Base-by-base conservation (phyloP, 1,140 invertebrate genomes). In the Drosophila sp. region DNA sequence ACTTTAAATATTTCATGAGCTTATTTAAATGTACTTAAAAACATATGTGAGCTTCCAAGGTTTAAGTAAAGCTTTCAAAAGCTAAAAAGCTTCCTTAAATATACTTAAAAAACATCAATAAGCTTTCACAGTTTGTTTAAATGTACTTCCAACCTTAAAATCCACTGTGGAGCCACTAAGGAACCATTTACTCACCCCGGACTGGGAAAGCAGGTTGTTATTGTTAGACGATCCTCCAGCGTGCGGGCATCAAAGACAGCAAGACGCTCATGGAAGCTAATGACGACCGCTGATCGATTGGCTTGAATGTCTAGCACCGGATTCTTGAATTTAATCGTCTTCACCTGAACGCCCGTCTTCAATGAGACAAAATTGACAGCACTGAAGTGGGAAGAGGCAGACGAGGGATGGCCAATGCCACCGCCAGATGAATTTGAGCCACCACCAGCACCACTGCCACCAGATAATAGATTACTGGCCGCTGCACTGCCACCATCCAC, bases 321-420 rank as follows among this genome's bases (percentile, higher is more conserved):
- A 92, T 96, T 97, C 91, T 98, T 98, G 92, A 99, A 99, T 92
- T 98, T 97, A 66, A 98, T 96, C 82, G 94, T 96, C 91, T 97
- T 97, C 1, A 97, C 96, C 93, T 97, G 95, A 89, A 98, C 97
- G 41, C 97, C 97, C 64, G 95, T 96, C 80, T 95, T 95, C 5
- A 99, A 93, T 0, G 98, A 99, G 50, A 99, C 94, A 91, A 99
- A 98, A 79, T 95, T 97, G 7, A 99, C 94, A 27, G 96, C 95
- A 92, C 96, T 97, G 87, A 96, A 98, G 66, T 96, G 95, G 29
- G 96, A 95, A 2, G 69, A 65, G 1, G 40, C 59, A 1, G 21
- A 45, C n/a, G 59, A 36, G 40, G 46, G 7, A 54, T 38, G 21
- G 7, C 73, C 46, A 73, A 46, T 14, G 0, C 57, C 62, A 5